Percentiles rank a stretch among this genome's conserved stretches.
These are phyloP conservation scores for Oreocharis arfaki DNA, from an alignment of 2,113 vertebrate species.

Conservation along the genomic window DNA sequence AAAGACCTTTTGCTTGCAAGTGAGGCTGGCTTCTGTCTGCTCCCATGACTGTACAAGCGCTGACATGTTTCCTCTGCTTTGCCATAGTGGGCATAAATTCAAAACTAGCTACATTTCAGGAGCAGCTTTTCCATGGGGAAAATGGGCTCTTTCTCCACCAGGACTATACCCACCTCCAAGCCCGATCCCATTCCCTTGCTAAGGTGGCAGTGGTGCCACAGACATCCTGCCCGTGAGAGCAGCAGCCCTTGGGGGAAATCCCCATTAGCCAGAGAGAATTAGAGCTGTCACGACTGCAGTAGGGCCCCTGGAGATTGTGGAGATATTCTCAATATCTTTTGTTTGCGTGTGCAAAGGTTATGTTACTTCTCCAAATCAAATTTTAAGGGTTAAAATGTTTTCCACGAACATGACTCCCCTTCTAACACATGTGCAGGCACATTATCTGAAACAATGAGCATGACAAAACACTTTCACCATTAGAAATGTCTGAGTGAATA, in stretches of 20 bases:
- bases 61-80: neutral
- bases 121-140: neutral
- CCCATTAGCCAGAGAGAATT: neutral
- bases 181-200: neutral
- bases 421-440: neutral
- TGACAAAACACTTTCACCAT: neutral
- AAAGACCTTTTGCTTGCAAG: neutral
- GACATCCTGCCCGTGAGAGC: neutral
- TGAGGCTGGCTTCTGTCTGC: neutral
- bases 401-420: neutral
- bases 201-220: rapidly evolving
- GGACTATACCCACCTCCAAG: neutral
- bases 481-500: neutral
- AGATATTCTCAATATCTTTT: neutral
- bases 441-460: neutral
- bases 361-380: neutral
- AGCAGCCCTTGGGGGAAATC: neutral
- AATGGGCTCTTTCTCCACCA: neutral
- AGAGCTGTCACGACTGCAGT: neutral
- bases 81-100: neutral
- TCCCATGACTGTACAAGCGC: neutral
- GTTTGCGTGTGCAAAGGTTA: neutral
- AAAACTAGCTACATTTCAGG: neutral
- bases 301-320: neutral
- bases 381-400: neutral